These are phyloP conservation scores for Lineus longissimus DNA, from an alignment of 1,140 invertebrate species.

Conservation along the genomic window DNA sequence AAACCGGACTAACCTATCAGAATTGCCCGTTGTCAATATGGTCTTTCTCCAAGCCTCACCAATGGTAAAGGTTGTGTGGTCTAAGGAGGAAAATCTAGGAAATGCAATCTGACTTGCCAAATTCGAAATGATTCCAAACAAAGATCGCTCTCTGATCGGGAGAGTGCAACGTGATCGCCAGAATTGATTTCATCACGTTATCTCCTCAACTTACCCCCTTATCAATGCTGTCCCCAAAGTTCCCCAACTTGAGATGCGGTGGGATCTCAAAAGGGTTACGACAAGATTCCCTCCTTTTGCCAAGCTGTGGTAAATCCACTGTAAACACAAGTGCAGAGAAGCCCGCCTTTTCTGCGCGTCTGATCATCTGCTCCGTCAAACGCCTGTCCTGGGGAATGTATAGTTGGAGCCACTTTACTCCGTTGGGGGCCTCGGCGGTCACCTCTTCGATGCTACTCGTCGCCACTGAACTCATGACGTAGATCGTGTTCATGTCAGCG, in stretches of 20 bases:
- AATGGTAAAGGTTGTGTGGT: too few relatives aligned
- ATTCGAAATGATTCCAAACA: too few relatives aligned
- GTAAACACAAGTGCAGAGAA: constrained; percentile 86
- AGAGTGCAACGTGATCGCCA: too few relatives aligned
- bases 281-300: constrained; percentile 71
- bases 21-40: too few relatives aligned
- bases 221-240: neutral
- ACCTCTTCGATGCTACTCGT: constrained; percentile 88
- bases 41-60: too few relatives aligned
- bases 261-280: constrained; percentile 82
- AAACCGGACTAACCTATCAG: too few relatives aligned
- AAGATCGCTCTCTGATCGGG: too few relatives aligned
- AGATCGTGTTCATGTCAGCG: constrained; percentile 67
- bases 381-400: constrained; percentile 72
- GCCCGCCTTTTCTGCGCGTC: constrained; percentile 76
- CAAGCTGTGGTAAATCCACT: constrained; percentile 83
- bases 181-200: too few relatives aligned
- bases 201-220: too few relatives aligned
- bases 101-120: too few relatives aligned
- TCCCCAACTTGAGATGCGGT: constrained; percentile 66
- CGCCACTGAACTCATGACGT: constrained; percentile 79
- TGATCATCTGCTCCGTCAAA: constrained; percentile 69
- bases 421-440: constrained; percentile 68
- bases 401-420: constrained; percentile 53
- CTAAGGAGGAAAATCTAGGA: too few relatives aligned